phyloP scores from a whole-genome alignment of 2,888 invertebrate genomes.

The Iselma pallidipennis region DNA sequence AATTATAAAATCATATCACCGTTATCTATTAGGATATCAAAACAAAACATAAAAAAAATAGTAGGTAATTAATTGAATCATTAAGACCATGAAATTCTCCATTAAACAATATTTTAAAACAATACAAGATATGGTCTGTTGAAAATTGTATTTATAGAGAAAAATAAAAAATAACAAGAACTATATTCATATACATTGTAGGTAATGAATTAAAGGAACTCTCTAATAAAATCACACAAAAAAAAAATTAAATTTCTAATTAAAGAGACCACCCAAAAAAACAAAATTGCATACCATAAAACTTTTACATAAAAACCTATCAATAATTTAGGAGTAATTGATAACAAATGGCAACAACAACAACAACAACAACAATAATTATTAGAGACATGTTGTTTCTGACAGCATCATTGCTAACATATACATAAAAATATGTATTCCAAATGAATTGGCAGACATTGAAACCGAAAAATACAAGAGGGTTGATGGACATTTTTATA shows the following conservation, averaged over 20 bases:
- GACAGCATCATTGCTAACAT: conserved; percentile 19
- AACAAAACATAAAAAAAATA: background rate
- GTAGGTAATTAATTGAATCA: background rate
- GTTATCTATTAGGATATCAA: background rate
- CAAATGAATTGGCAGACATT: conserved; percentile 16
- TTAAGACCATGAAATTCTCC: background rate
- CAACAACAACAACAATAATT: no score
- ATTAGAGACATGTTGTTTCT: conserved; percentile 13
- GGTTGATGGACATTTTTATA: conserved; percentile 8
- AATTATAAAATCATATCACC: background rate
- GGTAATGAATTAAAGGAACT: no score
- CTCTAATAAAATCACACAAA: no score
- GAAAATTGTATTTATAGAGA: background rate
- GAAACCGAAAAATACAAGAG: conserved; percentile 8
- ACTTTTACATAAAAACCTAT: background rate
- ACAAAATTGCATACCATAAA: background rate
- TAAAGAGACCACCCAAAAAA: no score
- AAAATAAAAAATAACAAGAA: no score
- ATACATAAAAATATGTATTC: conserved; percentile 20
- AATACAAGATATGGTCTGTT: background rate
- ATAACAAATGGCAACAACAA: background rate
- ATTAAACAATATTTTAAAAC: background rate
- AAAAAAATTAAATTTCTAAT: no score
- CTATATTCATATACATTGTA: no score
- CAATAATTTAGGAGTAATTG: background rate